These are phyloP conservation scores for Ambastaia sidthimunki DNA, from an alignment of 2,797 vertebrate species.

Conservation along the genomic window DNA sequence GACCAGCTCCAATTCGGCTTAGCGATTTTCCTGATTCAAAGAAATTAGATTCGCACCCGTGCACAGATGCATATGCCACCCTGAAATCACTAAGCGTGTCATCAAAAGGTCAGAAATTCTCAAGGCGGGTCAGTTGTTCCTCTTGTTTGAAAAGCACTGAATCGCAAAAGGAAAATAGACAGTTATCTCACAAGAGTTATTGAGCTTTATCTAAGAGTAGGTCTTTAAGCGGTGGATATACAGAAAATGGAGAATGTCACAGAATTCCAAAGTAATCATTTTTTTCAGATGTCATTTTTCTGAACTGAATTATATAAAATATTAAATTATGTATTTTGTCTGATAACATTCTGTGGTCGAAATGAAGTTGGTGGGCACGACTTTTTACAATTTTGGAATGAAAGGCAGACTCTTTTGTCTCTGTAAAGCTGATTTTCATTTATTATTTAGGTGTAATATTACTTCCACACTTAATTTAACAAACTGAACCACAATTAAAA, in stretches of 20 bases:
- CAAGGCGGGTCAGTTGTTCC: slow-evolving; percentile 20
- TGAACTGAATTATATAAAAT: neutral
- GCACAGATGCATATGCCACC: slow-evolving; percentile 6
- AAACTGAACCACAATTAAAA: neutral
- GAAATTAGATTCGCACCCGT: neutral
- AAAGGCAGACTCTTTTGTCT: neutral
- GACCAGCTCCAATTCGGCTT: neutral
- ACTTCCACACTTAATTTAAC: neutral
- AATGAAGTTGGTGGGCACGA: neutral
- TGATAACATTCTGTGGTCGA: neutral
- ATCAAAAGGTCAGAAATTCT: slow-evolving; percentile 32
- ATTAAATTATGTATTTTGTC: neutral
- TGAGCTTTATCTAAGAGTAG: slow-evolving; percentile 14
- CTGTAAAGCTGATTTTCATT: neutral
- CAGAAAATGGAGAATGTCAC: no score
- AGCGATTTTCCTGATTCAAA: slow-evolving; percentile 25
- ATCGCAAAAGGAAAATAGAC: slow-evolving; percentile 4
- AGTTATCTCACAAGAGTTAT: slow-evolving; percentile 29
- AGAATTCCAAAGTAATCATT: no score
- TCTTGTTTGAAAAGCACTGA: slow-evolving; percentile 1
- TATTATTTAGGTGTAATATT: neutral
- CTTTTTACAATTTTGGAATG: neutral
- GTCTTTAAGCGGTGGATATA: neutral
- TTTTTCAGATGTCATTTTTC: no score
- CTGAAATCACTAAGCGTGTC: slow-evolving; percentile 30